phyloP scores from a whole-genome alignment of 1,140 invertebrate species.

The Bradysia coprophila region DNA sequence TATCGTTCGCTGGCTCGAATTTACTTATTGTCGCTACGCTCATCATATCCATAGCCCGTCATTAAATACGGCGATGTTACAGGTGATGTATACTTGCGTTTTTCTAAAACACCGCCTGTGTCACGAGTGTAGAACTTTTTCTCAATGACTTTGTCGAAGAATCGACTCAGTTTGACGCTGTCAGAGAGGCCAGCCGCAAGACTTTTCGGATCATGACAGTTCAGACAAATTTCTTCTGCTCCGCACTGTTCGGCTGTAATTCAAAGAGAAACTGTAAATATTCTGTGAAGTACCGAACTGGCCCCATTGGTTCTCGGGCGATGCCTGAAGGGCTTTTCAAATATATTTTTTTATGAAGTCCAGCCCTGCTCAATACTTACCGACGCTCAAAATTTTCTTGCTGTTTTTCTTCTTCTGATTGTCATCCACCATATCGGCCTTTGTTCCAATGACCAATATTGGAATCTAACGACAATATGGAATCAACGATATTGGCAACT shows the following conservation, averaged over 20 bases:
- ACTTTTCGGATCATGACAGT: constrained; percentile 61
- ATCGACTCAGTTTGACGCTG: constrained; percentile 77
- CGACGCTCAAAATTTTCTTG: too few relatives aligned
- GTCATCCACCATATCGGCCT: constrained; percentile 65
- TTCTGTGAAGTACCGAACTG: too few relatives aligned
- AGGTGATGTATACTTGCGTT: constrained; percentile 14
- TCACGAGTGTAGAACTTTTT: constrained; percentile 39
- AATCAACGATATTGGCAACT: constrained; percentile 12
- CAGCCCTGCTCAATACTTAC: too few relatives aligned
- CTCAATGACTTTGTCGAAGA: constrained; percentile 86
- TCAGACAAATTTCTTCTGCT: constrained; percentile 82
- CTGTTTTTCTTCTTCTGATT: constrained; percentile 38
- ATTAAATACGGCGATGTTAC: background rate
- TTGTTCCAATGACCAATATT: constrained; percentile 84
- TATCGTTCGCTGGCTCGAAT: too few relatives aligned
- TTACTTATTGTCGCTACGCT: too few relatives aligned
- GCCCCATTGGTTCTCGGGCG: too few relatives aligned
- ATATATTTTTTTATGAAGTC: too few relatives aligned
- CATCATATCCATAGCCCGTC: background rate
- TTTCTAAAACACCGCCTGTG: constrained; percentile 28
- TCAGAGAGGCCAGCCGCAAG: constrained; percentile 82
- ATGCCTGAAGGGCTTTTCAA: too few relatives aligned
- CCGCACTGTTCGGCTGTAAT: constrained; percentile 73
- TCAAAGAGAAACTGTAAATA: background rate
- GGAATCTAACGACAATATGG: too few relatives aligned